Base-by-base conservation (phyloP, 2,888 invertebrate genomes). In the Timandra comae region DNA sequence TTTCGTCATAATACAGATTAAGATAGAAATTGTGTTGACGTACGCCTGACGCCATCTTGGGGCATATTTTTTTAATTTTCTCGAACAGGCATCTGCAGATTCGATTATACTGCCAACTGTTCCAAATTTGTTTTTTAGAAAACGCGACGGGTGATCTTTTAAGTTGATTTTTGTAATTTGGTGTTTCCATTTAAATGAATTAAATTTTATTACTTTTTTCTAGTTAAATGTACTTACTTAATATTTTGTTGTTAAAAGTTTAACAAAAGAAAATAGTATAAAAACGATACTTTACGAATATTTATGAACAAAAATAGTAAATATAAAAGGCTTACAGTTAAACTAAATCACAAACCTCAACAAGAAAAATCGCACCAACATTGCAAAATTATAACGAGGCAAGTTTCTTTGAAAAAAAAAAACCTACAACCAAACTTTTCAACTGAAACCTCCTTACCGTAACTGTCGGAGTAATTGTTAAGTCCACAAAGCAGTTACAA, bases 31-130 rank as follows among this genome's bases (percentile, higher is more conserved):
- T 80, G 79, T 63, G 67, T 67, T 78, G 84, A 82, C 82, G 81
- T 72, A 58, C 58, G 50, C 55, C 62, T 61, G 56, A 61, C 54
- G 57, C 52, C 47, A 52, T 51, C 56, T 60, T 62, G 56, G 58
- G 65, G 67, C 56, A 65, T 78, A 75, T 80, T 76, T 84, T 82
- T 84, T 84, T 81, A 79, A 81, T 82, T 84, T 82, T 80, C 79
- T 63, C 70, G 70, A 78, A 77, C 76, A 70, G n/a, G 63, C 65
- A 69, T 72, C 65, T 63, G 53, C 56, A 62, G 70, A 81, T 80
- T 82, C 76, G 77, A 81, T 82, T 82, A 49, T 30, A 77, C 69
- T 59, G 56, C 22, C 26, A 33, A 16, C 56, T 64, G 63, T 62
- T 56, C 72, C 67, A 74, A 77, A 77, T 75, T 77, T 63, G 44